Percentiles rank a stretch among this genome's conserved stretches.
These are phyloP conservation scores for Mugil cephalus DNA, from an alignment of 2,113 vertebrate genomes.

Conservation along the genomic window DNA sequence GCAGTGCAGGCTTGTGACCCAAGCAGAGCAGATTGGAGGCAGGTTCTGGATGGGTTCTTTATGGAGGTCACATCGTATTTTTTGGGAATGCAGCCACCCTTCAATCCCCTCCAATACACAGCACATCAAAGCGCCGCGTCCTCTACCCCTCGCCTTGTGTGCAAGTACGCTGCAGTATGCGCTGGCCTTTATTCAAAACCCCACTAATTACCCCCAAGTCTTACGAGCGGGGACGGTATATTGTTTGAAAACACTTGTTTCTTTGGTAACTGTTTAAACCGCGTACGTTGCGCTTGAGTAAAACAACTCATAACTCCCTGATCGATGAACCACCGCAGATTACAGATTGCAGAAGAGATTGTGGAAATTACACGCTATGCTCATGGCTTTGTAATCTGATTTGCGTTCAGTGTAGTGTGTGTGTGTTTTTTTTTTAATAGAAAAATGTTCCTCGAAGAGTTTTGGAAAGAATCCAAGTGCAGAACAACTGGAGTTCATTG, in stretches of 20 bases:
- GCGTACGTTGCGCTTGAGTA: slow-evolving; percentile 30
- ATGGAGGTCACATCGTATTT: slow-evolving; percentile 61
- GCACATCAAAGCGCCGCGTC: slow-evolving; percentile 63
- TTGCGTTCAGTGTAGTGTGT: slow-evolving; percentile 3
- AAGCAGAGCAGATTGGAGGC: slow-evolving; percentile 49
- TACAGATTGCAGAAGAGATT: slow-evolving; percentile 48
- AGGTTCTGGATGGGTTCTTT: slow-evolving; percentile 5
- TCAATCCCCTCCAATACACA: slow-evolving; percentile 44
- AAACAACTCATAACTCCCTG: slow-evolving; percentile 26
- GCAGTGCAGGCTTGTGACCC: slow-evolving; percentile 24
- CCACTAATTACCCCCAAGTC: slow-evolving; percentile 58
- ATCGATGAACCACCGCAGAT: slow-evolving; percentile 38
- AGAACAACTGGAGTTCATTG: slow-evolving; percentile 36
- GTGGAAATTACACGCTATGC: slow-evolving; percentile 36
- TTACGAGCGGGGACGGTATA: slow-evolving; percentile 36
- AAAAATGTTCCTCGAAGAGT: slow-evolving; percentile 33
- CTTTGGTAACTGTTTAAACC: slow-evolving; percentile 62
- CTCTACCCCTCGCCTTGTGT: slow-evolving; percentile 30
- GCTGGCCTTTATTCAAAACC: slow-evolving; percentile 61
- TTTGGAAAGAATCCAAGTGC: slow-evolving; percentile 47
- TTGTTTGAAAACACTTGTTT: slow-evolving; percentile 67
- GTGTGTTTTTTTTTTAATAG: neutral
- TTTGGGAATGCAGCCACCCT: slow-evolving; percentile 56
- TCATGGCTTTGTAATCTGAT: slow-evolving; percentile 41
- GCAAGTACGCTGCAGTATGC: slow-evolving; percentile 34